These are phyloP conservation scores for Leucozona laternaria DNA, from an alignment of 2,888 invertebrate species.

Conservation along the genomic window DNA sequence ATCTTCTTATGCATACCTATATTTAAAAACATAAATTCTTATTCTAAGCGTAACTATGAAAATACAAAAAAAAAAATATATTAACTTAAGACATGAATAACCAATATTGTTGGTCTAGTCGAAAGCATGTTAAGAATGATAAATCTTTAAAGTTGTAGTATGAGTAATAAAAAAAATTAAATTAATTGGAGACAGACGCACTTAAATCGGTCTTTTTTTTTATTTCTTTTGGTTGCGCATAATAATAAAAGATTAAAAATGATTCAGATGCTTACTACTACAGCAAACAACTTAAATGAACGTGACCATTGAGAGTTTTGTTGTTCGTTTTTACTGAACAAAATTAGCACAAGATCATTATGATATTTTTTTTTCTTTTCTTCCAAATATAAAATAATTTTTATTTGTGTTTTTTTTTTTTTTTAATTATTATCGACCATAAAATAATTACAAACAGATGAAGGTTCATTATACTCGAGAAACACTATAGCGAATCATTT, in stretches of 20 bases:
- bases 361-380: background rate
- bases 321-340: slow-evolving; percentile 1
- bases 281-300: slow-evolving; percentile 4
- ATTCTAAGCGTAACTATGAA: background rate
- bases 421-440: slow-evolving; percentile 17
- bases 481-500: slow-evolving; percentile 37
- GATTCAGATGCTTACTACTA: slow-evolving; percentile 24
- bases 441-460: background rate
- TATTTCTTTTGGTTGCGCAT: background rate
- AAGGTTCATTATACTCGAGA: slow-evolving; percentile 43
- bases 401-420: too few species aligned
- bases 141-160: slow-evolving; percentile 2
- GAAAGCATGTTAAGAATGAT: slow-evolving; percentile 22
- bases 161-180: slow-evolving; percentile 13
- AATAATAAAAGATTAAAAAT: slow-evolving; percentile 22
- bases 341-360: slow-evolving; percentile 44
- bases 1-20: background rate
- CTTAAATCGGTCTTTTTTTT: slow-evolving; percentile 11
- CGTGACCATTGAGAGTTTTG: slow-evolving; percentile 27
- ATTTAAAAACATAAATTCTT: background rate
- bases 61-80: background rate
- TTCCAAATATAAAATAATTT: background rate
- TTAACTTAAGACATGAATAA: background rate
- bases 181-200: slow-evolving; percentile 16
- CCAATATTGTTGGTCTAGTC: slow-evolving; percentile 9